Conservation (phyloP, 2,797 vertebrate species). For the Crax fasciolata region DNA sequence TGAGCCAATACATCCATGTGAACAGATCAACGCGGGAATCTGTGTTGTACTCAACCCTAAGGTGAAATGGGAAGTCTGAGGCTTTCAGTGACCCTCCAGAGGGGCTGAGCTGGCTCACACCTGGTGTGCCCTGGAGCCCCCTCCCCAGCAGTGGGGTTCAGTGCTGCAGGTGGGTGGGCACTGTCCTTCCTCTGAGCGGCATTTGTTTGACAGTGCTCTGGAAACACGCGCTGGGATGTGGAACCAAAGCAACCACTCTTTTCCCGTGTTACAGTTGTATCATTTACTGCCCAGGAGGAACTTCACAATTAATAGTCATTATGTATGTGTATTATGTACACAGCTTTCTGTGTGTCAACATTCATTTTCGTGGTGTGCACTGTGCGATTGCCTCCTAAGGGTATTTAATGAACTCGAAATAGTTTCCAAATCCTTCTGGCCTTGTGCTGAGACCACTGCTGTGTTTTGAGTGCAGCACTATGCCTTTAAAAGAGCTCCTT, state of each 20-base stretch:
- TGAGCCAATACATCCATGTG: not conserved
- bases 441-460: not conserved
- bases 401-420: conserved; percentile 53
- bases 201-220: not conserved
- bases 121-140: not conserved
- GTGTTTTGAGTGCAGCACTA: not conserved
- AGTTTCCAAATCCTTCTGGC: not conserved
- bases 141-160: not conserved
- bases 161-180: not conserved
- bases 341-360: conserved; percentile 23
- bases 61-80: not conserved
- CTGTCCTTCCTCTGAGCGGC: not conserved
- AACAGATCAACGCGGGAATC: not conserved
- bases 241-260: conserved; percentile 27
- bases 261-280: not conserved
- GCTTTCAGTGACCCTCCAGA: not conserved
- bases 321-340: no score
- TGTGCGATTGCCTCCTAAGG: not conserved
- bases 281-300: conserved; percentile 38
- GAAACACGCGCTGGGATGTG: not conserved
- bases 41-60: not conserved
- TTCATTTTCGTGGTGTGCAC: conserved; percentile 25
- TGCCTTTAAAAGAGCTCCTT: not conserved
- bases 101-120: not conserved
- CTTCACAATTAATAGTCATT: conserved; percentile 43